These are phyloP conservation scores for Microcebus jonahi DNA, from an alignment of 2,113 vertebrate genomes.

Conservation along the genomic window DNA sequence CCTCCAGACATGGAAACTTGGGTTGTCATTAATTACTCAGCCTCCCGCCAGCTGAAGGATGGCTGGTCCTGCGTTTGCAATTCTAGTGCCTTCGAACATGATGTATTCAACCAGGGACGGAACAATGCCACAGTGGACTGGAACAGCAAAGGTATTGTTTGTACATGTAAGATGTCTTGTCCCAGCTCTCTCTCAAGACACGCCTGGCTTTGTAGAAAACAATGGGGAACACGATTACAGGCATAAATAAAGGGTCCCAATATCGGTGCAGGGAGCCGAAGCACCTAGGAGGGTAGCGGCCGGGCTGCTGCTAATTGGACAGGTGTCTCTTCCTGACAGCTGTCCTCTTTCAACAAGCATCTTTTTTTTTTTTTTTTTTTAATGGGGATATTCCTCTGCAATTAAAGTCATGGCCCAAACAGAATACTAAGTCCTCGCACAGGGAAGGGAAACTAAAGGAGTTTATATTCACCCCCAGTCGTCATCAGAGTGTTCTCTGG, in stretches of 20 bases:
- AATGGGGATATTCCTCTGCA: not conserved
- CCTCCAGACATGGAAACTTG: not conserved
- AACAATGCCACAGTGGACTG: not conserved
- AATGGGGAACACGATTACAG: not conserved
- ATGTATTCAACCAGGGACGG: not conserved
- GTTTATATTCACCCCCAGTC: rapidly evolving
- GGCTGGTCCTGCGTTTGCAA: not conserved
- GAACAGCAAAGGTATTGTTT: not conserved
- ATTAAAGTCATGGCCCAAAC: not conserved
- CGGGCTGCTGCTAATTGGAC: too few relatives aligned
- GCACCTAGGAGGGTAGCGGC: not conserved
- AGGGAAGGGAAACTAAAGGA: too few relatives aligned
- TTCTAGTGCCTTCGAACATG: not conserved
- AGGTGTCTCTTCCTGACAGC: not conserved
- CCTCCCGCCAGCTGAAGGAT: not conserved
- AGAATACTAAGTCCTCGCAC: not conserved
- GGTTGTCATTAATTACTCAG: not conserved
- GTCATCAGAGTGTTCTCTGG: not conserved
- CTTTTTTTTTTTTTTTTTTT: too few relatives aligned
- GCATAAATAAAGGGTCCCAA: not conserved
- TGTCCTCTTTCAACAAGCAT: not conserved
- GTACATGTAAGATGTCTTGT: not conserved
- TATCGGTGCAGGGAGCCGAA: too few relatives aligned
- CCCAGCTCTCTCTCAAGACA: not conserved
- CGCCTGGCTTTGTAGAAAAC: not conserved